Percentiles rank a stretch among this genome's conserved stretches.
Evolutionary conservation across 2,113 vertebrate genomes (phyloP).

Genomic region (Rhodinocichla rosea): DNA sequence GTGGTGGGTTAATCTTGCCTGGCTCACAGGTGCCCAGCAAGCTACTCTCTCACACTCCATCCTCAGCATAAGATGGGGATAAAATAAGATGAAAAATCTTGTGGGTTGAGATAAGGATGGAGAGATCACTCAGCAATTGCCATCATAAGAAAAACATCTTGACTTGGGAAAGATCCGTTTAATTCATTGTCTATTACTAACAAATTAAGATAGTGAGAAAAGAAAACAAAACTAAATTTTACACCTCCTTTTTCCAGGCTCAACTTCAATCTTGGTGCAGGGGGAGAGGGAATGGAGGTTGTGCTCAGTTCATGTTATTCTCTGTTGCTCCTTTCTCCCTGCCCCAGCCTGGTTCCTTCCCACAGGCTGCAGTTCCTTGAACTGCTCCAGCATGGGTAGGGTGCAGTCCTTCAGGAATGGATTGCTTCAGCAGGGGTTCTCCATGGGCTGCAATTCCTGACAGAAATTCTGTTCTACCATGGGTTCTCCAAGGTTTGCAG

Average conservation of each 20-base stretch:
- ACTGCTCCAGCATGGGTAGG: neutral
- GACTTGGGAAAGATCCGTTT: neutral
- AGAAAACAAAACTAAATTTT: neutral
- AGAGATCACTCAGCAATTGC: neutral
- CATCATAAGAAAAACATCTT: neutral
- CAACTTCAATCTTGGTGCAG: neutral
- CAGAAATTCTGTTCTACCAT: neutral
- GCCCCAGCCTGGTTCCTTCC: accelerated
- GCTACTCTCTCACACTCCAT: accelerated
- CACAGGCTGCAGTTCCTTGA: neutral
- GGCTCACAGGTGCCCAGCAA: neutral
- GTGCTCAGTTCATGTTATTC: neutral
- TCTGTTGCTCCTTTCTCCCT: neutral
- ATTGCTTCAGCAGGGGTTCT: neutral
- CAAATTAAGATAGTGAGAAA: neutral
- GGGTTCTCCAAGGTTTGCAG: accelerated
- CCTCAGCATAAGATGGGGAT: neutral
- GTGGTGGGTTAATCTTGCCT: neutral
- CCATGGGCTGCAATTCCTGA: accelerated
- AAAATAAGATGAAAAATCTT: neutral
- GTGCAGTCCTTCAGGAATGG: neutral
- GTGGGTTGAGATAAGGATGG: neutral
- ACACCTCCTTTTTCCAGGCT: neutral
- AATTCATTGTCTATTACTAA: neutral
- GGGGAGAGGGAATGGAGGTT: accelerated